Evolutionary conservation across 2,888 invertebrate genomes (phyloP).

Genomic region (Brachyptera putata): DNA sequence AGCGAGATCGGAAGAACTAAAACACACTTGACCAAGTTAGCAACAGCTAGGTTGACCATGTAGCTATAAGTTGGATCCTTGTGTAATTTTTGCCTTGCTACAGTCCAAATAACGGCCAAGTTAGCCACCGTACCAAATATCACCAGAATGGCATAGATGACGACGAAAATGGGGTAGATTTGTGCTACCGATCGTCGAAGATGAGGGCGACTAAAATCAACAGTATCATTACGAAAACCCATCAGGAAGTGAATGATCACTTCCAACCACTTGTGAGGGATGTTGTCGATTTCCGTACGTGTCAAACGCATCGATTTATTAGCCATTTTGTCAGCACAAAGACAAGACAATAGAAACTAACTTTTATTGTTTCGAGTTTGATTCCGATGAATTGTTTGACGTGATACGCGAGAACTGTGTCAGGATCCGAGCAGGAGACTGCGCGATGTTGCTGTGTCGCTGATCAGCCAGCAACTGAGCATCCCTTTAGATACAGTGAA

Average conservation of each 20-base stretch:
- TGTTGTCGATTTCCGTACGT: slow-evolving; percentile 30
- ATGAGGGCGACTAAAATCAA: slow-evolving; percentile 57
- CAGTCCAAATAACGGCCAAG: slow-evolving; percentile 51
- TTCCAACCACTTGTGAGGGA: slow-evolving; percentile 40
- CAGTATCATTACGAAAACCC: slow-evolving; percentile 44
- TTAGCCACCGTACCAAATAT: slow-evolving; percentile 56
- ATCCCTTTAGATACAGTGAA: no score
- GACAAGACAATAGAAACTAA: no score
- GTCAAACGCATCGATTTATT: slow-evolving; percentile 7
- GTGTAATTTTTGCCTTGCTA: slow-evolving; percentile 50
- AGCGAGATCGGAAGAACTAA: slow-evolving; percentile 64
- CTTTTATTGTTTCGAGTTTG: no score
- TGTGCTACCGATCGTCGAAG: slow-evolving; percentile 53
- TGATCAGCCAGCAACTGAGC: background rate
- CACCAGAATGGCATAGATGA: slow-evolving; percentile 57
- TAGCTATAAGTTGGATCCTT: slow-evolving; percentile 62
- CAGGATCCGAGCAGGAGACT: no score
- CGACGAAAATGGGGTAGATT: slow-evolving; percentile 58
- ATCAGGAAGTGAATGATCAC: slow-evolving; percentile 42
- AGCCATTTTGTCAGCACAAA: background rate
- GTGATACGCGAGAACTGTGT: no score
- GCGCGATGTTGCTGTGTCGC: no score
- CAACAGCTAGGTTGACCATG: slow-evolving; percentile 61
- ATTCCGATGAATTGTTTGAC: no score
- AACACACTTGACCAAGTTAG: slow-evolving; percentile 62